These are phyloP conservation scores for Glyphotaelius pellucidus DNA, from an alignment of 2,888 invertebrate species.

Conservation along the genomic window DNA sequence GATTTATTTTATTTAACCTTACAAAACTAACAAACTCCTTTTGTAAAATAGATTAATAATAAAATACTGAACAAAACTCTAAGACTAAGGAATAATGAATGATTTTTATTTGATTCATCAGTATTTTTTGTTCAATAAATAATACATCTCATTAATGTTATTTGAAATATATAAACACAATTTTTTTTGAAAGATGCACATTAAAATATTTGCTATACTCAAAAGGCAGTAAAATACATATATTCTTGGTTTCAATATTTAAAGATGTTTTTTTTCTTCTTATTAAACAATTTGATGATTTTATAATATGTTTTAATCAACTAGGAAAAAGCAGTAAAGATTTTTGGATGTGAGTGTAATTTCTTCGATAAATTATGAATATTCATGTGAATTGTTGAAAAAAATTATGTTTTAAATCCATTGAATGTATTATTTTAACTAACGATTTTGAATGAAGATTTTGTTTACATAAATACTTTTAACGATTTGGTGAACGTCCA, in stretches of 20 bases:
- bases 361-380: neutral
- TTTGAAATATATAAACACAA: neutral
- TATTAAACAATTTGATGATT: neutral
- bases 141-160: neutral
- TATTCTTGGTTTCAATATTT: neutral
- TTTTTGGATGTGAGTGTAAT: neutral
- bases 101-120: neutral
- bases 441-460: neutral
- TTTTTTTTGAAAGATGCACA: neutral
- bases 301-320: neutral
- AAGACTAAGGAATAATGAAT: neutral
- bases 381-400: too few relatives aligned
- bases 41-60: conserved; percentile 14
- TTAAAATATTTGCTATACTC: neutral
- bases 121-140: neutral
- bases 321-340: neutral
- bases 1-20: conserved; percentile 6
- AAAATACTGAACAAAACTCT: conserved; percentile 12
- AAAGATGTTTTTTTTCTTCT: neutral
- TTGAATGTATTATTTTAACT: neutral
- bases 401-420: too few relatives aligned
- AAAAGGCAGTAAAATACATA: neutral
- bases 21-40: conserved; percentile 8
- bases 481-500: too few relatives aligned
- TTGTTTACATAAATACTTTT: too few relatives aligned